Base-by-base conservation (phyloP, 2,888 invertebrate genomes). In the Hydrotaea cyrtoneurina region DNA sequence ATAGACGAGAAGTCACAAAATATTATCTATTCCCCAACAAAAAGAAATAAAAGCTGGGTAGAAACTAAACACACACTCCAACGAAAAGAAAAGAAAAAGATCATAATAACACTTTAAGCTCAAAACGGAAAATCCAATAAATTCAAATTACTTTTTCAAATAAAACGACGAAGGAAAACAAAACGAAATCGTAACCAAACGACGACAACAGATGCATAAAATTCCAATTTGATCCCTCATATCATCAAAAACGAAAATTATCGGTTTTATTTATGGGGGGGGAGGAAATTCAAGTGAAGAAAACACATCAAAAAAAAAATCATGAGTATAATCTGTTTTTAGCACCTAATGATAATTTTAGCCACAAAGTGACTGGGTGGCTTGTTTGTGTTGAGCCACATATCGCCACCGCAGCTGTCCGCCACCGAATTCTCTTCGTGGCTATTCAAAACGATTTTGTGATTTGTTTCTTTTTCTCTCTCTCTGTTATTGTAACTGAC, bases 261-360 rank as follows among this genome's bases (percentile, higher is more conserved):
- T 57, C 55, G 4, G 26, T 59, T 10, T 11, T 19, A 11, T 55
- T 55, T 26, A 0, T 26, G 15, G 13, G 4, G 7, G 5, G 5
- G 36, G 31, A 31, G n/a, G n/a, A 36, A 62, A 62, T 31, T 15
- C 17, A 31, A 31, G 36, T 15, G n/a, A 26, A 31, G 11, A 10
- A 3, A 46, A 13, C 39, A 66, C 66, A 17, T 39, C 17, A 66
- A 10, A 21, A 21, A 39, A 59, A 31, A 31, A 69, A 46, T 46
- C 46, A 46, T 46, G 46, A 15, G 8, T 69, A 39, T 46, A 69
- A 69, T 69, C 46, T 69, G 46, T 46, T 69, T 36, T 13, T 62
- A 72, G 69, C 57, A 81, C 72, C 72, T 81, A 81, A 80, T 79
- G 75, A 72, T 71, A 81, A 17, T 31, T 69, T 21, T 46, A 55